Conservation (phyloP, 2,113 vertebrate genomes). For the Sorex araneus region DNA sequence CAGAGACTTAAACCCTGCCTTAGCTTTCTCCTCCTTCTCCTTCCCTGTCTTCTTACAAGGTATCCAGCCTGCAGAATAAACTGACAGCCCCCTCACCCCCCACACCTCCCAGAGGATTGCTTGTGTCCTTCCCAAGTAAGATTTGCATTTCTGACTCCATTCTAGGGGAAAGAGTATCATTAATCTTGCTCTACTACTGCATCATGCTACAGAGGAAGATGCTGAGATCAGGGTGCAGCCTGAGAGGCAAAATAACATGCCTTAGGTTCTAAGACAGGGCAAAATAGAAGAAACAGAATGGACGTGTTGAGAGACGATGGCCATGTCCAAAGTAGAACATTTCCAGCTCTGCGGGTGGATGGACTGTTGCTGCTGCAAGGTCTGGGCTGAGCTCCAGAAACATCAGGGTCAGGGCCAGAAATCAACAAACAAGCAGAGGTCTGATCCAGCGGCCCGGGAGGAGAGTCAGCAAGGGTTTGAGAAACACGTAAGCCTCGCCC, state of each 20-base stretch:
- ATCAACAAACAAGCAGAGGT: background rate
- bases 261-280: background rate
- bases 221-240: background rate
- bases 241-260: background rate
- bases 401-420: background rate
- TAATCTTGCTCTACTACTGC: background rate
- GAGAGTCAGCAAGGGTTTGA: background rate
- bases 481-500: background rate
- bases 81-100: background rate
- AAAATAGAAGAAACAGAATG: background rate
- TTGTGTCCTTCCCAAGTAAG: too few species aligned
- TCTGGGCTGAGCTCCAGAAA: background rate
- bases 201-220: background rate
- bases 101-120: background rate
- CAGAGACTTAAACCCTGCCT: background rate
- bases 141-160: background rate
- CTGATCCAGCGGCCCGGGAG: background rate
- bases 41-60: background rate
- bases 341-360: background rate
- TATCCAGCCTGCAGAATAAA: rapidly evolving
- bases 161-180: background rate
- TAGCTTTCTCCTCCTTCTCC: background rate
- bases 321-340: background rate
- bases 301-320: background rate
- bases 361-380: background rate